Base-by-base conservation (phyloP, 2,888 invertebrate species). In the Chaetogeoica ovagalla region DNA sequence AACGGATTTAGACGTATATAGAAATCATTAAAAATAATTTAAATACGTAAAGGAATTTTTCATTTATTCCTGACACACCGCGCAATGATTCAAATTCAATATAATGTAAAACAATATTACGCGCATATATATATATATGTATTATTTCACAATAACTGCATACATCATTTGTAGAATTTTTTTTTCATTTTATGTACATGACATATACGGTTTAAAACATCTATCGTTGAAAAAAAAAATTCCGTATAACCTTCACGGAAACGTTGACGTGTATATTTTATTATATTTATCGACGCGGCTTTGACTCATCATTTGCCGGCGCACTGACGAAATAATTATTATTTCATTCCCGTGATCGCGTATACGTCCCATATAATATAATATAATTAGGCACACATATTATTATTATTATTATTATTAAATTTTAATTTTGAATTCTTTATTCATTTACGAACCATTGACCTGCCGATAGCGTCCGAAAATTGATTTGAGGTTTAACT, bases 371-470 rank as follows among this genome's bases (percentile, higher is more conserved):
- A 59, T 59, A 21, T 21, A 21, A 21, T 59, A 21, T n/a, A n/a
- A 39, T 65, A 63, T 19, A 30, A 4, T 30, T 30, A 30, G 30
- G 4, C 4, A 30, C 4, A 30, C 2, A 30, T 30, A 30, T n/a
- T n/a, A n/a, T n/a, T n/a, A n/a, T n/a, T n/a, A n/a, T n/a, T 30
- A 30, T 30, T 30, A 17, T 17, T 37, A 23, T 23, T 13, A 15
- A n/a, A 68, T 68, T 52, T 68, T 68, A 23, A 68, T 68, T 23
- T 68, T 68, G 15, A 66, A 48, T 48, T 48, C 48, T 8, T 68
- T 68, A 30, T 68, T 30, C 19, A 11, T 52, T 17, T 52, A 19
- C 68, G 52, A 23, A 52, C 23, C 19, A 7, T 52, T 68, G 23
- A 68, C 52, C 30, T 52, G 17, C 9, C 23, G 68, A 68, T 68